Base-by-base conservation (phyloP, 2,888 invertebrate species). In the Aspidapion aeneum region DNA sequence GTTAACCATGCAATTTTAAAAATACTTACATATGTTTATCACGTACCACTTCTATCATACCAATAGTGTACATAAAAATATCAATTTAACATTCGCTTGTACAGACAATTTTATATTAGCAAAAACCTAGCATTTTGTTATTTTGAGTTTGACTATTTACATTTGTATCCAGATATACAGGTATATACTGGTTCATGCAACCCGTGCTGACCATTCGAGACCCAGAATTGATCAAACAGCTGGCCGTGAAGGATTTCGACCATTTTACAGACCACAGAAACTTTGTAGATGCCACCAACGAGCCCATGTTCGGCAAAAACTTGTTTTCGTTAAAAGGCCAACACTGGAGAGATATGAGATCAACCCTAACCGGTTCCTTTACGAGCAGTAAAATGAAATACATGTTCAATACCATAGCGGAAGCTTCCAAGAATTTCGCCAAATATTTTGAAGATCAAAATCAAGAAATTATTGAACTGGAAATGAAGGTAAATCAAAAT, bases 241-340 rank as follows among this genome's bases (percentile, higher is more conserved):
- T 87, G 12, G 79, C 82, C 61, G 83, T 86, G 22, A 80, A 84
- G 61, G 85, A 87, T 71, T 85, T 85, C 72, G 86, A 86, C 61
- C 78, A 84, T 74, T 86, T 87, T 69, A 78, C 82, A 12, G 85
- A 86, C 58, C 75, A 76, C 58, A 64, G 58, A 21, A 12, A 54
- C 12, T 68, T 73, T 54, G 63, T 73, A 16, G 58, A 68, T 9
- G 76, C 80, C 2, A 18, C 18, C 17, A 73, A 77, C 0, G 85
- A 84, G 55, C 80, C 82, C 0, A 68, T 86, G 1, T 84, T 85
- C 68, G 81, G 80, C 0, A 82, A 81, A 52, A 74, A 72, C 60
- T 64, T 77, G 12, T 71, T 75, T 51, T 55, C 69, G 21, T 61
- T 75, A 9, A 72, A 62, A 71, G 73, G 69, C 3, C 65, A 71